Base-by-base conservation (phyloP, 1,140 invertebrate species). In the Probaryconus sp. region DNA sequence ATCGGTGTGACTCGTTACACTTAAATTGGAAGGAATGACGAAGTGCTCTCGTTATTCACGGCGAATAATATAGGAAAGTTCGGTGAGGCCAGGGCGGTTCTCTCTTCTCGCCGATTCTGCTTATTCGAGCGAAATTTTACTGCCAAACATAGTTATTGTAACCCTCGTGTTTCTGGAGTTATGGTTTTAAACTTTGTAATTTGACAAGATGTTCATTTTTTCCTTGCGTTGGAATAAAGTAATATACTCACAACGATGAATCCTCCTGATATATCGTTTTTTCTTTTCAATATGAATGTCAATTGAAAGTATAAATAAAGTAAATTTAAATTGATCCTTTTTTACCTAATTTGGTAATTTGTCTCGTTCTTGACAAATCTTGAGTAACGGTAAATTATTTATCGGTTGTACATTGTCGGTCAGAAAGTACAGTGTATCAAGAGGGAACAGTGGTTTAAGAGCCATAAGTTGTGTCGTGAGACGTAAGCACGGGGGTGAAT, bases 21-120 rank as follows among this genome's bases (percentile, higher is more conserved):
- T 87, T 83, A 87, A 87, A 87, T 87, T 87, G 86, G 85, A 87
- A 85, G 83, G 83, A 87, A 87, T 87, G 86, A 87, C 85, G 82
- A 84, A 87, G 86, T 85, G 82, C 77, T 83, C 80, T 85, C 85
- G 79, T 87, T 87, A 87, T 86, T 87, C 85, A 87, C 79, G 73
- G 77, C 77, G 80, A 83, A 85, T 83, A 86, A 87, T 87, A 87
- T 85, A 83, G 82, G 83, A 80, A 79, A 78, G 45, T 77, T 64
- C 45, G 31, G 42, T 31, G 65, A 45, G 65, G 69, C 56, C 11
- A 31, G 24, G 40, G 17, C 31, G 28, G 60, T 53, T 51, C 69
- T 38, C 53, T 50, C 37, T 28, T 51, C n/a, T 68, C 50, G 16
- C 63, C 43, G 60, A 75, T 74, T 68, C 18, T 72, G 43, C 65